Conservation (phyloP, 2,113 vertebrate genomes). For the Morphnarchus princeps region DNA sequence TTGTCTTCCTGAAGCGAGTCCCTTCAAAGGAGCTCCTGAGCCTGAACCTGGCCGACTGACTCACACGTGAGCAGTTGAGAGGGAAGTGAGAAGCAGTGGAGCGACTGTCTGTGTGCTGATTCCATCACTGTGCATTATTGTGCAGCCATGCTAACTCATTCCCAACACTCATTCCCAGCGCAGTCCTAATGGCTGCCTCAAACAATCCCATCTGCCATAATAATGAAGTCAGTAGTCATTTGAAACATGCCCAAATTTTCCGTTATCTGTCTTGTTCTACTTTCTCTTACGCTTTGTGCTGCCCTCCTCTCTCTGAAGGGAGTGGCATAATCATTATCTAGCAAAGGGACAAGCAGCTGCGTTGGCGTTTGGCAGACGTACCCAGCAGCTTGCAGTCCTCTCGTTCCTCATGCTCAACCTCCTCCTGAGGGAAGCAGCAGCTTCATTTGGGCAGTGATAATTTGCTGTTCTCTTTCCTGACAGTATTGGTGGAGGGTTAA, state of each 20-base stretch:
- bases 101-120: constrained; percentile 19
- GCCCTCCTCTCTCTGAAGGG: constrained; percentile 5
- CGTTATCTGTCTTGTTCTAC: constrained; percentile 36
- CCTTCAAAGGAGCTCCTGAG: constrained; percentile 29
- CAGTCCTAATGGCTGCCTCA: not conserved
- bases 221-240: constrained; percentile 21
- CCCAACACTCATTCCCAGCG: not conserved
- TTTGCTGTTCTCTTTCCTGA: not conserved
- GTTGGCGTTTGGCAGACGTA: not conserved
- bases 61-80: not conserved
- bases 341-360: constrained; percentile 1
- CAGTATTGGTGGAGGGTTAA: not conserved
- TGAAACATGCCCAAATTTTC: constrained; percentile 24
- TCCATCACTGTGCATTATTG: constrained; percentile 56
- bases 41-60: not conserved
- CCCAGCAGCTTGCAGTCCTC: not conserved
- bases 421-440: not conserved
- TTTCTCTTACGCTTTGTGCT: constrained; percentile 21
- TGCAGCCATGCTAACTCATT: not conserved
- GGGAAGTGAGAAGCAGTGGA: not conserved
- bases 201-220: not conserved
- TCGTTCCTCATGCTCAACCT: not conserved
- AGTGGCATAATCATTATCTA: constrained; percentile 20
- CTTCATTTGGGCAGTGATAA: not conserved
- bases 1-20: not conserved